Base-by-base conservation (phyloP, 2,888 invertebrate species). In the Allacma fusca region DNA sequence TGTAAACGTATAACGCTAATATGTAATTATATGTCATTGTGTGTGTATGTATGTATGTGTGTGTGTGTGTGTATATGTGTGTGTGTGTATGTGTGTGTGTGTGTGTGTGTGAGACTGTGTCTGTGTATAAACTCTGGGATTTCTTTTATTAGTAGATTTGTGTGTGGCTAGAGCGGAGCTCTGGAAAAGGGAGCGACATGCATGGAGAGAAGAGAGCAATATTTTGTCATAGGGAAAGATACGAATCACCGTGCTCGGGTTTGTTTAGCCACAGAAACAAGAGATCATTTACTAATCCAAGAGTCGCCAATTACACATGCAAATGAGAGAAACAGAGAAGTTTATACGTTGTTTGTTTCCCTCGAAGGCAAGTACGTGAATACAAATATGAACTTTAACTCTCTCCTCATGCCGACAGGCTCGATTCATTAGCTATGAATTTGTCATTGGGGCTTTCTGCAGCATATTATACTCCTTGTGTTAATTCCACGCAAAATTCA, bases 241-340 rank as follows among this genome's bases (percentile, higher is more conserved):
- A 43, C 40, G 19, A 26, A 68, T 68, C 67, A 67, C 67, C 24
- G 7, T 34, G 26, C 16, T 64, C 65, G 23, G 44, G 19, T 50
- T 67, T 68, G 23, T 26, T 23, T 21, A 43, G 43, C 73, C 62
- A 26, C 34, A 29, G 64, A 59, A 29, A 50, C 28, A 50, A 34
- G 29, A 73, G 73, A 74, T 70, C 50, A 70, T 43, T 70, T 23
- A 70, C 70, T 70, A 70, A 70, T 70, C 70, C 70, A 70, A 50
- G 70, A 70, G 70, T 43, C 44, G 26, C 70, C 70, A 70, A 70
- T 70, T 70, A 70, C 70, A 70, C 70, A 68, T 68, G 70, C 24
- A 70, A 70, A 70, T 70, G 70, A 70, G 50, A 26, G 70, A 44
- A 50, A 26, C 19, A 28, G 70, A 24, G 40, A 29, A 23, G 23